phyloP scores from a whole-genome alignment of 2,113 vertebrate genomes.

The Sclerurus mexicanus region DNA sequence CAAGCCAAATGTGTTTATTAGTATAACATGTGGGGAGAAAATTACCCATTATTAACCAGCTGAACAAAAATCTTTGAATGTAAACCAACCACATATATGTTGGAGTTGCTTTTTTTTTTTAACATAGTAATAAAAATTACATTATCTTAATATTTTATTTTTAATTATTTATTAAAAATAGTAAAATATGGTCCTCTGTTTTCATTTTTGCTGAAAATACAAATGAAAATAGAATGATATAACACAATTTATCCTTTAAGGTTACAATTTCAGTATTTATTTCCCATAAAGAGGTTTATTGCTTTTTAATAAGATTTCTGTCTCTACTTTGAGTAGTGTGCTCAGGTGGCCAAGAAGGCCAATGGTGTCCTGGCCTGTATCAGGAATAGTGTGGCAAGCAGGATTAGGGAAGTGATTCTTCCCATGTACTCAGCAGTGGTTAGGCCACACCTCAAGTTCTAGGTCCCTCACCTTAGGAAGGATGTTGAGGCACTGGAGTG shows the following conservation, averaged over 20 bases:
- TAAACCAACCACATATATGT: not conserved
- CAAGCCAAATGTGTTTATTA: not conserved
- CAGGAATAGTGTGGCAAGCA: not conserved
- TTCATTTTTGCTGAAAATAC: not conserved
- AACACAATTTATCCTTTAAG: not conserved
- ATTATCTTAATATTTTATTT: not conserved
- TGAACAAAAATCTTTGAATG: not conserved
- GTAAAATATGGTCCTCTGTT: not conserved
- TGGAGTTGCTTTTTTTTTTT: not conserved
- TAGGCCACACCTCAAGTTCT: not conserved
- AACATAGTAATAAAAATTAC: not conserved
- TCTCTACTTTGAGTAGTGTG: not conserved
- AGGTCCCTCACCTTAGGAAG: not conserved
- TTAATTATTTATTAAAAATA: not conserved
- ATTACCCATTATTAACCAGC: not conserved
- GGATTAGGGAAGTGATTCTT: not conserved
- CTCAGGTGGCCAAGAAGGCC: not conserved
- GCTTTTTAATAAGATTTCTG: not conserved
- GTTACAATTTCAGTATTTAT: not conserved
- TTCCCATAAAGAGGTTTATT: not conserved
- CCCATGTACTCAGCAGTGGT: not conserved
- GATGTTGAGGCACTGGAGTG: not conserved
- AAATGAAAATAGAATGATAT: not conserved
- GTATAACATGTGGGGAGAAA: not conserved
- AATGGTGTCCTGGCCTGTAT: not conserved